Evolutionary conservation across 92 coral and sea anemone species (phyloP).

Genomic region (Isaurus tuberculatus): DNA sequence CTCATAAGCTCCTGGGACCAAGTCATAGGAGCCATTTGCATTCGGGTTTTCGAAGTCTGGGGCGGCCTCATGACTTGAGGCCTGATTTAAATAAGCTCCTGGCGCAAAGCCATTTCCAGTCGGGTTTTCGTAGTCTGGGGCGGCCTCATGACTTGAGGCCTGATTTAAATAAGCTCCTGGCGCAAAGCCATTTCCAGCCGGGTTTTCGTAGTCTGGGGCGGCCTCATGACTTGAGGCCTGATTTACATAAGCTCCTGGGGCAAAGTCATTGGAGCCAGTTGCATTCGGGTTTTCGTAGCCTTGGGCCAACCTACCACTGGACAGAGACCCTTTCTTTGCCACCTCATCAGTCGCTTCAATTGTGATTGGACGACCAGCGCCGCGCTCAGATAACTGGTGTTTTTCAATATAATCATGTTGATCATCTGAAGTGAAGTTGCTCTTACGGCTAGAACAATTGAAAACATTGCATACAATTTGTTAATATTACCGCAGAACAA

Average conservation of each 20-base stretch:
- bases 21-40: too few species aligned
- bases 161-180: background rate
- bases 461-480: background rate
- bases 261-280: background rate
- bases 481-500: background rate
- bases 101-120: too few species aligned
- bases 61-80: too few species aligned
- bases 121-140: too few species aligned
- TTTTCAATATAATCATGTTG: slow-evolving; percentile 25
- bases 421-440: background rate
- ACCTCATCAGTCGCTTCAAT: background rate
- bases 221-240: background rate
- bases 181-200: background rate
- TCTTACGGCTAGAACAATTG: slow-evolving; percentile 1
- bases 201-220: slow-evolving; percentile 18
- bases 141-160: background rate
- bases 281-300: slow-evolving; percentile 9
- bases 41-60: too few species aligned
- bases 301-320: background rate
- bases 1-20: too few species aligned
- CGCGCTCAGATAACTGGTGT: slow-evolving; percentile 18
- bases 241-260: background rate
- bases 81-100: too few species aligned
- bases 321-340: background rate
- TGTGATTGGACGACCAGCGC: slow-evolving; percentile 24